Base-by-base conservation (phyloP, 2,113 vertebrate genomes). In the Platichthys stellatus region DNA sequence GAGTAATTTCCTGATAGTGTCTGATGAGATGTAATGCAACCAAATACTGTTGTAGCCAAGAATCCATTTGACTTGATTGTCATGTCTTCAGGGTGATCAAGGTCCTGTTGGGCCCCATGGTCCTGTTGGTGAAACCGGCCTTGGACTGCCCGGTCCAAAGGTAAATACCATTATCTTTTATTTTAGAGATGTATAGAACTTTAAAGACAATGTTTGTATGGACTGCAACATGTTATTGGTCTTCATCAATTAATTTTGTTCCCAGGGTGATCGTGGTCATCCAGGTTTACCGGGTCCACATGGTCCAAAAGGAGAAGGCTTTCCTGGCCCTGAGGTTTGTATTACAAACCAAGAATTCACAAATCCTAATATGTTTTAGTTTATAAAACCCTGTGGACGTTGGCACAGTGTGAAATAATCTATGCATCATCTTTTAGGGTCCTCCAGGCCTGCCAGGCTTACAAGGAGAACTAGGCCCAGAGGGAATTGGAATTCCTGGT, bases 111-210 rank as follows among this genome's bases (percentile, higher is more conserved):
- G 97, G 74, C 93, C 93, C 38, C 35, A 91, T 82, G 97, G 97
- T 57, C 95, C 92, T 47, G 18, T 94, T 79, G 97, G 97, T 71
- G 96, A 97, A 93, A 95, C 95, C 78, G 96, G 96, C 56, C 88
- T 95, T 71, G 97, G 97, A 64, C 92, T 97, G 83, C 95, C 96
- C 83, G 97, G 97, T 69, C 94, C 95, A 86, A 97, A 97, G 95
- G 97, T 97, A 92, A 70, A 62, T 26, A 28, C 12, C 28, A 9
- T 14, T 18, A 23, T 54, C 6, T 54, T 54, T n/a, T n/a, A 17
- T 21, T 54, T 21, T n/a, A n/a, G 51, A 53, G 51, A 21, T 8
- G 10, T 20, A n/a, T 20, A 53, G 51, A n/a, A 54, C 2, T 54
- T n/a, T n/a, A 9, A 54, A 11, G n/a, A 54, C 14, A 8, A 54